Percentiles rank a stretch among this genome's conserved stretches.
Conservation (phyloP, 2,888 invertebrate genomes). For the Cecidostiba fungosa region DNA sequence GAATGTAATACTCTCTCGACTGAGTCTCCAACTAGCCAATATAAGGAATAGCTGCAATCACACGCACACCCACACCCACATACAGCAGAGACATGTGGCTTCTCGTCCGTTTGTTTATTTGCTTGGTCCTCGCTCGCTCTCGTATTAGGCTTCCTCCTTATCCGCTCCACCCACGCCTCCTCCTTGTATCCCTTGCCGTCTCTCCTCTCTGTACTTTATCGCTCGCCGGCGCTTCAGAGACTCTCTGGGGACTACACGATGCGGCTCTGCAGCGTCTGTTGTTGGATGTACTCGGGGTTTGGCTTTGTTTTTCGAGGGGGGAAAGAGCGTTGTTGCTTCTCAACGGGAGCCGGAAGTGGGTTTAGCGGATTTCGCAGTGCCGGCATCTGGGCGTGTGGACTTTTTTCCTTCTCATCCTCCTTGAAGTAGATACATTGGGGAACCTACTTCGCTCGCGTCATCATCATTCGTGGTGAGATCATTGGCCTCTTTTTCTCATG, state of each 20-base stretch:
- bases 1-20: neutral
- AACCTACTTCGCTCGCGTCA: no score
- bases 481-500: neutral
- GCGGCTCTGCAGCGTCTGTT: constrained; percentile 10
- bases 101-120: neutral
- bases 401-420: no score
- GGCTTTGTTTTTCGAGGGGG: constrained; percentile 7
- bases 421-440: no score
- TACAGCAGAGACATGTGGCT: no score
- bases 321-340: neutral
- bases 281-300: constrained; percentile 6
- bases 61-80: no score
- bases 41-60: neutral
- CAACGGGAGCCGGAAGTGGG: neutral
- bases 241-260: neutral
- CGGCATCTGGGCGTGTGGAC: neutral
- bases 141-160: constrained; percentile 4
- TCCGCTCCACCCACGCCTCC: neutral
- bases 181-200: neutral
- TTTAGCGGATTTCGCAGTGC: neutral
- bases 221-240: neutral
- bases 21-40: neutral
- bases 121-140: neutral
- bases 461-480: no score
- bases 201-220: constrained; percentile 8